phyloP scores from a whole-genome alignment of 2,113 vertebrate genomes.

The Carassius auratus region DNA sequence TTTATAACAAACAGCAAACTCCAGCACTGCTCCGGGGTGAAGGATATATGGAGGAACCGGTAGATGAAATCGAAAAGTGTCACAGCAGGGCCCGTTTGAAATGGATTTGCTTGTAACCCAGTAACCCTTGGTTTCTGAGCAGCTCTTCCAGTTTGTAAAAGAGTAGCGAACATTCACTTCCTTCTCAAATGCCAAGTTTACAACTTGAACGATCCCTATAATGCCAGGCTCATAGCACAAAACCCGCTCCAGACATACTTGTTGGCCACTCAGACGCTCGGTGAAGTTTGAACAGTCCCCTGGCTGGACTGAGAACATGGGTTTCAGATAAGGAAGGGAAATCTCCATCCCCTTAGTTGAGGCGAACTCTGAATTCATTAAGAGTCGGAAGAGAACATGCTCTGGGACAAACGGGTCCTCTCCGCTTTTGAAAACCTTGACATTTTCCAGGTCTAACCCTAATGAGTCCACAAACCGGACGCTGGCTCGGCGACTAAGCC shows the following conservation, averaged over 20 bases:
- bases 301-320: conserved; percentile 84
- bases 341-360: conserved; percentile 82
- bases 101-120: conserved; percentile 77
- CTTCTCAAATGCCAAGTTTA: conserved; percentile 91
- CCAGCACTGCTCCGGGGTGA: conserved; percentile 81
- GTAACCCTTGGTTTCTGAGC: conserved; percentile 79
- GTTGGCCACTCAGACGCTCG: conserved; percentile 79
- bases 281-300: conserved; percentile 80
- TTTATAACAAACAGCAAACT: conserved; percentile 88
- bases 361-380: conserved; percentile 87
- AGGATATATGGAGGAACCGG: conserved; percentile 88
- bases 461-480: conserved; percentile 94
- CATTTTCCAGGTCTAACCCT: conserved; percentile 88
- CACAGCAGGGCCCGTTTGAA: conserved; percentile 67
- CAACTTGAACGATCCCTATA: conserved; percentile 85
- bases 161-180: conserved; percentile 85
- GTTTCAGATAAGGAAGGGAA: conserved; percentile 86
- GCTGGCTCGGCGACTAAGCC: conserved; percentile 69
- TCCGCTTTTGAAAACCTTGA: conserved; percentile 84
- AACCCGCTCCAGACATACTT: conserved; percentile 88
- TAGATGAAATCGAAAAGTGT: conserved; percentile 89
- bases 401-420: conserved; percentile 89
- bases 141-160: conserved; percentile 86
- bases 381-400: conserved; percentile 87
- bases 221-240: conserved; percentile 87